A percentile compares a stretch with the other conserved stretches of the same genome.
Evolutionary conservation across 2,888 invertebrate genomes (phyloP).

Genomic region (Salpingus planirostris): DNA sequence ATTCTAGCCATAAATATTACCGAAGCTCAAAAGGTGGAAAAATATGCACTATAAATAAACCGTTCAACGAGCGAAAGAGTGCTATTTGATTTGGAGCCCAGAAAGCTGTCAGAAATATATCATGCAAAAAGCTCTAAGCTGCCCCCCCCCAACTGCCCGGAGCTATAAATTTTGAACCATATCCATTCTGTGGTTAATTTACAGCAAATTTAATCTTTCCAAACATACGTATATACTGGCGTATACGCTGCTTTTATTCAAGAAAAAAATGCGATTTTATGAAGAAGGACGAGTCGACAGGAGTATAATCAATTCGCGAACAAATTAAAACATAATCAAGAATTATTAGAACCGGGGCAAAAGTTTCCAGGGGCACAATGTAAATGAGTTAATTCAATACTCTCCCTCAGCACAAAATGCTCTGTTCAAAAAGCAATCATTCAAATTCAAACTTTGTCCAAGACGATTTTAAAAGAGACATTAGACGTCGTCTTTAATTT

Average conservation of each 20-base stretch:
- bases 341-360: slow-evolving; percentile 9
- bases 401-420: too few relatives aligned
- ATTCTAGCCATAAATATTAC: slow-evolving; percentile 8
- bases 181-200: too few relatives aligned
- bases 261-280: slow-evolving; percentile 4
- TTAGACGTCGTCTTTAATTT: too few relatives aligned
- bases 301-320: slow-evolving; percentile 9
- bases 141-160: too few relatives aligned
- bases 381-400: slow-evolving; percentile 10
- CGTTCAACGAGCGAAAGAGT: slow-evolving; percentile 9
- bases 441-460: too few relatives aligned
- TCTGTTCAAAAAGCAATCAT: too few relatives aligned
- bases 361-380: slow-evolving; percentile 6
- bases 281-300: slow-evolving; percentile 8
- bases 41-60: slow-evolving; percentile 14
- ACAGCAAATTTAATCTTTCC: too few relatives aligned
- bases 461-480: too few relatives aligned
- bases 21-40: slow-evolving; percentile 10
- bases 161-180: too few relatives aligned
- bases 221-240: too few relatives aligned
- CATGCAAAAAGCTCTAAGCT: slow-evolving; percentile 6
- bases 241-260: too few relatives aligned
- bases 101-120: slow-evolving; percentile 11
- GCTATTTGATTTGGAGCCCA: slow-evolving; percentile 11
- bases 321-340: slow-evolving; percentile 13